Conservation (phyloP, 2,797 vertebrate species). For the Neosilurus mollespiculum region DNA sequence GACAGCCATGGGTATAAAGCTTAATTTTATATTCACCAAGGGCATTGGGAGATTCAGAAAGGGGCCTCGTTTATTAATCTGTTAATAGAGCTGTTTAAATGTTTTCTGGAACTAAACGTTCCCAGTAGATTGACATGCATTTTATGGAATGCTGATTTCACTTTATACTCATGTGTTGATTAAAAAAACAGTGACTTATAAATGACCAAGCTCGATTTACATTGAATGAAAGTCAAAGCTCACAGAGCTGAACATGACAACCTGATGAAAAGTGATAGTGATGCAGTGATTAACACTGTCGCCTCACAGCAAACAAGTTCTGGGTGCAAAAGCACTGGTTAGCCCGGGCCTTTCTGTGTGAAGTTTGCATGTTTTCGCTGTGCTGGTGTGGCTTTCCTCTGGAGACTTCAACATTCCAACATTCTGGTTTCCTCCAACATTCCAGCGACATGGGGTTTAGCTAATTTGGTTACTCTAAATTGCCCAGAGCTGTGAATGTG, state of each 20-base stretch:
- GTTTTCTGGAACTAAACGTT: neutral
- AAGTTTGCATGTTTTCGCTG: no score
- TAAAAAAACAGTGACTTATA: neutral
- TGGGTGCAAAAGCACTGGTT: no score
- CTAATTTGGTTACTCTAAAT: no score
- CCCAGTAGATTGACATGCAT: neutral
- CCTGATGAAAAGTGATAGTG: neutral
- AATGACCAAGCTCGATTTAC: neutral
- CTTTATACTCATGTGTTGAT: conserved; percentile 7
- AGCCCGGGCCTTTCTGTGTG: no score
- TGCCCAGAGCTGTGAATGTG: no score
- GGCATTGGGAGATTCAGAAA: neutral
- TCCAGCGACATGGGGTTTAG: no score
- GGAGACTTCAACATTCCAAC: no score
- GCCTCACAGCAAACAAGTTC: no score
- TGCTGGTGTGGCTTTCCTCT: no score
- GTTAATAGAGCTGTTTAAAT: conserved; percentile 14
- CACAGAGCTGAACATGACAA: neutral
- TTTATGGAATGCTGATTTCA: neutral
- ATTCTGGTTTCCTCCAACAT: no score
- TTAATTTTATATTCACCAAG: neutral
- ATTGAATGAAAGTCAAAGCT: neutral
- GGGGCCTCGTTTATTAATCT: neutral
- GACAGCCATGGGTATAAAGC: neutral
- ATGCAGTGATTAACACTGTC: no score